Evolutionary conservation across 2,888 invertebrate genomes (phyloP).

Genomic region (Nomada goodeniana): DNA sequence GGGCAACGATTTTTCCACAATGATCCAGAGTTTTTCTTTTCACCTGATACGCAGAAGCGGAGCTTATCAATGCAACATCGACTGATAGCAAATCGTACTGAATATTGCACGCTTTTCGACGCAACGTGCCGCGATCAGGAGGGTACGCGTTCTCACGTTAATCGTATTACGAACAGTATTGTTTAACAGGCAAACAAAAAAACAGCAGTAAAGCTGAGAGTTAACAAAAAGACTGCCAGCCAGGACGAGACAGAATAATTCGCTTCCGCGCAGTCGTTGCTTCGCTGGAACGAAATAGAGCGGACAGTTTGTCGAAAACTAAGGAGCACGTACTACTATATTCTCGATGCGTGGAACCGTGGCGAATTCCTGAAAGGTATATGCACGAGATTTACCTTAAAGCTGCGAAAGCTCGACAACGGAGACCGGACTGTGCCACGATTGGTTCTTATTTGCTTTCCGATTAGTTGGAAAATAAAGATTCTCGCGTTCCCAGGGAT

Average conservation of each 20-base stretch:
- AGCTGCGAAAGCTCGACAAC: too few species aligned
- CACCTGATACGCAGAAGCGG: not conserved
- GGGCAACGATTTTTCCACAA: slow-evolving; percentile 30
- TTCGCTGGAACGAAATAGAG: not conserved
- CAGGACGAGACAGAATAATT: slow-evolving; percentile 60
- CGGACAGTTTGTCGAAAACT: slow-evolving; percentile 5
- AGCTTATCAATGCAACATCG: slow-evolving; percentile 23
- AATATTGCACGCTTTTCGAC: slow-evolving; percentile 66
- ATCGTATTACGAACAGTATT: slow-evolving; percentile 84
- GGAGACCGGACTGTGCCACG: not conserved
- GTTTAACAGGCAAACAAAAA: slow-evolving; percentile 67
- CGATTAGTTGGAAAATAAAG: slow-evolving; percentile 29
- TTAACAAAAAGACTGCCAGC: slow-evolving; percentile 79
- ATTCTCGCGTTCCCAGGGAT: slow-evolving; percentile 72
- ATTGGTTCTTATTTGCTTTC: not conserved
- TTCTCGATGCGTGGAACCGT: slow-evolving; percentile 3
- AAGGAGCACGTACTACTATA: slow-evolving; percentile 27
- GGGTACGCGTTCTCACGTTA: slow-evolving; percentile 66
- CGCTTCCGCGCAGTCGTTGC: slow-evolving; percentile 11
- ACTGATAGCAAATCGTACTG: slow-evolving; percentile 50
- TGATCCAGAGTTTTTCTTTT: slow-evolving; percentile 20
- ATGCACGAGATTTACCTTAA: not conserved
- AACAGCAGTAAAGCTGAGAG: slow-evolving; percentile 76
- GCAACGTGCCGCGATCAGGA: slow-evolving; percentile 64
- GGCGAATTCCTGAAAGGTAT: not conserved